Evolutionary conservation across 2,113 vertebrate genomes (phyloP), one percentile per base, ranked within the genome.

Genomic region (Okapia johnstoni): DNA sequence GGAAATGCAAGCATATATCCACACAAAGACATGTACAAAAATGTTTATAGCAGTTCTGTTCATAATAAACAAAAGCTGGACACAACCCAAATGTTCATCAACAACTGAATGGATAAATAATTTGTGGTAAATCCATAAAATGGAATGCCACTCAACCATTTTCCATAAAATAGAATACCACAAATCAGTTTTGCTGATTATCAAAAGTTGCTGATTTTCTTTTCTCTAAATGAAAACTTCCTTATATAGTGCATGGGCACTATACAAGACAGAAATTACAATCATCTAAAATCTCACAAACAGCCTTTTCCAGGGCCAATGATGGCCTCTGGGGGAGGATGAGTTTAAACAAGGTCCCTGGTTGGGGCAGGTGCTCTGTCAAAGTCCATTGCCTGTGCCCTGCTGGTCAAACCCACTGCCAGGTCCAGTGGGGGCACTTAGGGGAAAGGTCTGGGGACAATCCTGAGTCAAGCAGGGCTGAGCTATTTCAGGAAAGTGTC

Each of bases 161-260:
- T 70, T 40, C 36, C 70, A 7, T 43, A 76, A 76, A 76, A 43
- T 26, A 43, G 77, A 54, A 58, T 33, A 7, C 36, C 46, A 88
- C 36, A 76, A 43, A 76, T 43, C 23, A 76, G 36, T 76, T 76
- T 76, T 40, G 70, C 28, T 76, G 70, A 76, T 76, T 43, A 43
- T 76, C 70, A 43, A 14, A 76, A 30, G 57, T 57, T 88, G 85
- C 19, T 77, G 55, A 46, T 76, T 73, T 89, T 84, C n/a, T 88
- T 88, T 66, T 40, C 90, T 92, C 28, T 46, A 83, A 57, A 61
- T 48, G 23, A 57, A 76, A 93, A 77, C 79, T 63, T 28, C 73
- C 26, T 80, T 52, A 4, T 40, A 40, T 40, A 40, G 7, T 0
- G 4, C 40, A 83, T 60, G 36, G 36, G 55, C 36, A 36, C 12